Conservation (phyloP, 2,888 invertebrate genomes). For the Saturnia pavonia region DNA sequence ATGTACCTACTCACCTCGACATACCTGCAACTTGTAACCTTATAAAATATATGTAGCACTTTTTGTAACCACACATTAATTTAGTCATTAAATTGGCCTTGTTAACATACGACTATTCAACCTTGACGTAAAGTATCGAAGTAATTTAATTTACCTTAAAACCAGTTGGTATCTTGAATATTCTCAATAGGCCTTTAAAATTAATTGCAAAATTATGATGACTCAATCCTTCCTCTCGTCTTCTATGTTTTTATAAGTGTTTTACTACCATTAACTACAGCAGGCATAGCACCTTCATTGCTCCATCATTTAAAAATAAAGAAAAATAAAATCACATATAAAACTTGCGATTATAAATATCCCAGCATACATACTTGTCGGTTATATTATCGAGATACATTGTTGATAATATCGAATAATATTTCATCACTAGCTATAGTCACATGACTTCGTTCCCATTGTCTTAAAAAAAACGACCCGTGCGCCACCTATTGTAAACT, state of each 20-base stretch:
- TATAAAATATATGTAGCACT: not conserved
- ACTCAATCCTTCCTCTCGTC: not conserved
- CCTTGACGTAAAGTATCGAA: constrained; percentile 7
- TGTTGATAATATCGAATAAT: not conserved
- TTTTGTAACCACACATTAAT: not conserved
- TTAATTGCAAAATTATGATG: not conserved
- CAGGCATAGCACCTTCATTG: not conserved
- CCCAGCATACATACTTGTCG: not conserved
- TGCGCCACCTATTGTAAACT: too few relatives aligned
- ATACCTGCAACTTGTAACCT: not conserved
- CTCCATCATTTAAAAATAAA: not conserved
- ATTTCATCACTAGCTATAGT: not conserved
- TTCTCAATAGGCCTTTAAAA: not conserved
- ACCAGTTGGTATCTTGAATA: not conserved
- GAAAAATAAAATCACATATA: not conserved
- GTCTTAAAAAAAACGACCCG: too few relatives aligned
- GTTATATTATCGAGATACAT: not conserved
- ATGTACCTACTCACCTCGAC: not conserved
- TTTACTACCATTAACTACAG: not conserved
- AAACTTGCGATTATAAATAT: not conserved
- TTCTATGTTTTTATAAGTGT: not conserved
- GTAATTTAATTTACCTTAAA: constrained; percentile 11
- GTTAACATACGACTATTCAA: not conserved
- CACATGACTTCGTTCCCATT: too few relatives aligned
- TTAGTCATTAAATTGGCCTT: not conserved